Evolutionary conservation across 2,113 vertebrate species (phyloP).

Genomic region (Isurus oxyrinchus): DNA sequence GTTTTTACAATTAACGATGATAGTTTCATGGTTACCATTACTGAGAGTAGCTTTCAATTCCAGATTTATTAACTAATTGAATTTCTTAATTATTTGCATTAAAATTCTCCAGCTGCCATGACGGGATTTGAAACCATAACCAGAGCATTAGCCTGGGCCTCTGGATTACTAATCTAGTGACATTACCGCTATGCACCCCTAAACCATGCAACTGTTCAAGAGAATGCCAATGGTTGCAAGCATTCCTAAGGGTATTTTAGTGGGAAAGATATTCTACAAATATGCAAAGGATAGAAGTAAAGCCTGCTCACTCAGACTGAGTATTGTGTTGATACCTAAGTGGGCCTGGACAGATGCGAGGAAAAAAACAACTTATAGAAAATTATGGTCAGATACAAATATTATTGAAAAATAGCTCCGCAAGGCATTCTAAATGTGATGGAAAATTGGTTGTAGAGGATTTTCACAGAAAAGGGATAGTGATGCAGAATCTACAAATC

Average conservation of each 20-base stretch:
- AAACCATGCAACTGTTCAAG: background rate
- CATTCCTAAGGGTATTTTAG: background rate
- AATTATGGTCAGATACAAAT: background rate
- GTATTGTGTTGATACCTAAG: background rate
- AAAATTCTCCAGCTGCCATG: too few species aligned
- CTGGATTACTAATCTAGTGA: too few species aligned
- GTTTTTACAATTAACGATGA: too few species aligned
- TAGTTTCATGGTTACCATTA: too few species aligned
- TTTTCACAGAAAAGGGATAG: background rate
- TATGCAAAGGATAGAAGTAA: background rate
- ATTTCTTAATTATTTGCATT: too few species aligned
- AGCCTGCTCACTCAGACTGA: background rate
- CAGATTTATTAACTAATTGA: too few species aligned
- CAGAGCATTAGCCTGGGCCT: too few species aligned
- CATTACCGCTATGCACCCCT: too few species aligned
- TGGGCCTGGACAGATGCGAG: background rate
- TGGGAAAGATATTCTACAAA: background rate
- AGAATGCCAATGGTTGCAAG: background rate
- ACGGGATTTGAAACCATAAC: too few species aligned
- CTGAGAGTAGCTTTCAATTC: too few species aligned
- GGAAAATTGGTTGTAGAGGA: background rate
- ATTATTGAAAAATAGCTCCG: background rate
- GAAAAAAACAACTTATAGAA: background rate
- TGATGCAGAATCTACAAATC: background rate
- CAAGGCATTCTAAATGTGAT: background rate